phyloP scores from a whole-genome alignment of 2,113 vertebrate species.

The Grallaria varia region DNA sequence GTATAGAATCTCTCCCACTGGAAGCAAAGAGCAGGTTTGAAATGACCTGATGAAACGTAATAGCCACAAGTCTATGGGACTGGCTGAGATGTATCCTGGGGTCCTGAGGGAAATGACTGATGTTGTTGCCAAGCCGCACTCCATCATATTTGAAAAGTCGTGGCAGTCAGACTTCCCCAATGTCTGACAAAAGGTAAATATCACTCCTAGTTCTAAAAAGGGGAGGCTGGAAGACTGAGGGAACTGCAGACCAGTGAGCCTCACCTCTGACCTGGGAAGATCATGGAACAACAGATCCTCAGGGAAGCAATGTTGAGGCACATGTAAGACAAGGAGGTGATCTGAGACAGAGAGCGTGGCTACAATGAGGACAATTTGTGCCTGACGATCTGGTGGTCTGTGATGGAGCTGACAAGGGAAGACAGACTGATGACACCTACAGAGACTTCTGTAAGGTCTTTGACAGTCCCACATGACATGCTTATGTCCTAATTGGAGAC shows the following conservation, averaged over 20 bases:
- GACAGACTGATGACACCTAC: not conserved
- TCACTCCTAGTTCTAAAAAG: not conserved
- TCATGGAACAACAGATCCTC: not conserved
- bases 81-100: not conserved
- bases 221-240: not conserved
- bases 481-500: not conserved
- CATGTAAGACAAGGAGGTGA: not conserved
- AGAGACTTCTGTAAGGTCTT: not conserved
- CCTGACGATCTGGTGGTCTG: not conserved
- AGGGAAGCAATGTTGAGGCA: not conserved
- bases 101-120: not conserved
- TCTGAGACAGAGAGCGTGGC: not conserved
- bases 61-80: not conserved
- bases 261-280: not conserved
- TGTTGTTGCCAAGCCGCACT: not conserved
- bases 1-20: not conserved
- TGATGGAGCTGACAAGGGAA: not conserved
- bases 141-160: not conserved
- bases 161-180: not conserved
- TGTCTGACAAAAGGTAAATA: not conserved
- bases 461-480: not conserved
- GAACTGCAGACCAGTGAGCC: not conserved
- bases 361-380: not conserved
- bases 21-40: not conserved
- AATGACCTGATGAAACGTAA: not conserved